Percentiles rank a stretch among this genome's conserved stretches.
Evolutionary conservation across 2,797 vertebrate genomes (phyloP).

Genomic region (Parauchenoglanis punctatus): DNA sequence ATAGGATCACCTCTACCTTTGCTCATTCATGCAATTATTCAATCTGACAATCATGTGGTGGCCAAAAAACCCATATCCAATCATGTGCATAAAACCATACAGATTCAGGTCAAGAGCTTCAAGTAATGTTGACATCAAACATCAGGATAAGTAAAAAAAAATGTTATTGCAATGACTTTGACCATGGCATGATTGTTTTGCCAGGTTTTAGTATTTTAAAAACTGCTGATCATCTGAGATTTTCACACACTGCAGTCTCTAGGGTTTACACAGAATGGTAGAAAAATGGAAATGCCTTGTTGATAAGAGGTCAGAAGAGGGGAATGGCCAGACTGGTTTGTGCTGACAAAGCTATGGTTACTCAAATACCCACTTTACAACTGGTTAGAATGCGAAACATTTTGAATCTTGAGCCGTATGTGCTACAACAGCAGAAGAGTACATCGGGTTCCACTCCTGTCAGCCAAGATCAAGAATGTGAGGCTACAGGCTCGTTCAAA

Average conservation of each 20-base stretch:
- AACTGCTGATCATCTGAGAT: not conserved
- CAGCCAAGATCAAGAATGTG: not conserved
- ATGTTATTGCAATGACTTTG: not conserved
- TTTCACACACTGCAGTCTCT: not conserved
- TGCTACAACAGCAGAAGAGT: not conserved
- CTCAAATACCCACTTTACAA: not conserved
- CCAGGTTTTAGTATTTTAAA: not conserved
- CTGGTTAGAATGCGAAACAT: not conserved
- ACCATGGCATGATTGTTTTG: not conserved
- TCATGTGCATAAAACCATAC: not conserved
- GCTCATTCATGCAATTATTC: not conserved
- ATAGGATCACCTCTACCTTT: not conserved
- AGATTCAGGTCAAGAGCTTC: not conserved
- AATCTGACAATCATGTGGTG: not conserved
- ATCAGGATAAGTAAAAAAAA: not conserved
- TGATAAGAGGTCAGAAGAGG: not conserved
- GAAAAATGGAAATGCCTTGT: not conserved
- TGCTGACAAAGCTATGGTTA: not conserved
- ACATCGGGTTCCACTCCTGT: not conserved
- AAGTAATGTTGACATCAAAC: not conserved
- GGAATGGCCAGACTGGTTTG: not conserved
- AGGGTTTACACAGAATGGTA: not conserved
- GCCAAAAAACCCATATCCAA: not conserved
- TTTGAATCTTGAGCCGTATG: too few relatives aligned
- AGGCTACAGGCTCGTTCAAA: not conserved